Conservation (phyloP, 1,140 invertebrate species). For the Caenorhabditis brenneri region DNA sequence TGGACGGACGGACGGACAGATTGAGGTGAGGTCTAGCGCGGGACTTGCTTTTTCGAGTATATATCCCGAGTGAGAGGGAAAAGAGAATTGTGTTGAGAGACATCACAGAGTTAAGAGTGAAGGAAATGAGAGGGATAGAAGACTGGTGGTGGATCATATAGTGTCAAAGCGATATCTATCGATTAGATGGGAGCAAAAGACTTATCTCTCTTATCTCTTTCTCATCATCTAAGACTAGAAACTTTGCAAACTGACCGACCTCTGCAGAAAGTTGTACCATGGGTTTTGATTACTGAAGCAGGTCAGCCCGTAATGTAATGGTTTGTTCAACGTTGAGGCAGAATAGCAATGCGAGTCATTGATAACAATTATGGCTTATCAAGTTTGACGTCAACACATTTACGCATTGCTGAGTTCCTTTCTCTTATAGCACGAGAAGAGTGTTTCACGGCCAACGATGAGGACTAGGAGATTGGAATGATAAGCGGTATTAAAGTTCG, state of each 20-base stretch:
- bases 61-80: background rate
- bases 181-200: background rate
- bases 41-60: constrained; percentile 36
- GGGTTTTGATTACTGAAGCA: background rate
- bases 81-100: background rate
- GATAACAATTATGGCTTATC: constrained; percentile 5
- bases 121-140: background rate
- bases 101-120: background rate
- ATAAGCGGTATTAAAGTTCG: background rate
- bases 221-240: background rate
- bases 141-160: background rate
- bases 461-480: background rate
- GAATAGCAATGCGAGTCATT: background rate
- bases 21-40: background rate
- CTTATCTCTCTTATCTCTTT: background rate
- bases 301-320: background rate
- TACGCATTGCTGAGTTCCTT: background rate
- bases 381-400: background rate
- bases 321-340: background rate
- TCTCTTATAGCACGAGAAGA: background rate
- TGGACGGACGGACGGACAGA: background rate
- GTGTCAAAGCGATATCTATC: background rate
- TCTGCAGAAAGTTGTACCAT: background rate
- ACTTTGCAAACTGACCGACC: background rate
- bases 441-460: background rate